Base-by-base conservation (phyloP, 2,888 invertebrate genomes). In the Crocallis elinguaria region DNA sequence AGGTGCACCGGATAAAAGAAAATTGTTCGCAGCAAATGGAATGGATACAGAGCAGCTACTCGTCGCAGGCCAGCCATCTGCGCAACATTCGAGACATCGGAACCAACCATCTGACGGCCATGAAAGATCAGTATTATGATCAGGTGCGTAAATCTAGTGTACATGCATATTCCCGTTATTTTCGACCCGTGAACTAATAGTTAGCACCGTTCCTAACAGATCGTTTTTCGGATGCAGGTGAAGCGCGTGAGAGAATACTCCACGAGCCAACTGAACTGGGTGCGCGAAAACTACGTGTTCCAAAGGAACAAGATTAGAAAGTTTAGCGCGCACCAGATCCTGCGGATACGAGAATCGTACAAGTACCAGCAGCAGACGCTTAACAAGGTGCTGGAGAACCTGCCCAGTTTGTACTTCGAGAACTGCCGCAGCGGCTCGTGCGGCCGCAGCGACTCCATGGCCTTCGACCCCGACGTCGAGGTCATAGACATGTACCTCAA, bases 311-410 rank as follows among this genome's bases (percentile, higher is more conserved):
- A 98, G 85, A 97, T 98, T 62, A 93, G 98, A 39, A 98, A 98
- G 85, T 98, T 98, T 89, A 98, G 98, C 88, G 95, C 97, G 13
- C 97, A 97, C 79, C 98, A 98, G 86, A 94, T 98, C 52, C 90
- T 98, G 36, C 94, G 97, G 43, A 88, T 98, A 35, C 94, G 98
- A 21, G 98, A 98, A 82, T 97, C 98, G 7, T 98, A 97, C 93
- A 98, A 98, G 85, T 96, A 98, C 78, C 98, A 98, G 84, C 98
- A 98, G 82, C 97, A 98, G 85, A 97, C 98, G 8, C 90, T 98
- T 43, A 97, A 98, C 89, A 98, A 98, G 82, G 96, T 98, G 4
- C 88, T 98, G 50, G 98, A 98, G 84, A 98, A 98, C 82, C 92
- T 98, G 70, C 97, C 97, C 30, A 96, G 95, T 73, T 92, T 97